Evolutionary conservation across 1,140 invertebrate species (phyloP), one percentile per base, ranked within the genome.

Genomic region (Papilio aristodemus): DNA sequence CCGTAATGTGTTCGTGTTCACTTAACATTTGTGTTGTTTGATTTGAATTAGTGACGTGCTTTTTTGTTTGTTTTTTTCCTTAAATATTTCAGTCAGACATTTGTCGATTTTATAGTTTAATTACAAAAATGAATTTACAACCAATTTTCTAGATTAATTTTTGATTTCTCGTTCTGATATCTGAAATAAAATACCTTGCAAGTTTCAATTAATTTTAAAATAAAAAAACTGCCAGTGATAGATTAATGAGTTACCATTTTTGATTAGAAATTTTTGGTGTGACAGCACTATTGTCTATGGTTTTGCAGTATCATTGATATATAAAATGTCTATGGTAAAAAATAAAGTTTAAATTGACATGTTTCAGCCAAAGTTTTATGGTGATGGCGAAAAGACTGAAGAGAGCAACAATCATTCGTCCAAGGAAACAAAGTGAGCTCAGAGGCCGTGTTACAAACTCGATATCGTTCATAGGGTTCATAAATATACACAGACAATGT

Each of bases 281-380:
- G n/a, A 43, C 14, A n/a, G n/a, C 13, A n/a, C 14, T 43, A 11
- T 41, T 7, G 7, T 6, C 46, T 32, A 32, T 32, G 2, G 27
- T 32, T 32, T 32, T 32, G 19, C 9, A 50, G 19, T 50, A 22
- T 50, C 9, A 25, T 11, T 11, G 8, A 10, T 10, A 13, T 0
- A 10, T 11, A 13, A 25, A 54, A 22, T 13, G 4, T 1, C 22
- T 22, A 9, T 5, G 7, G 27, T 32, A 2, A 11, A 1, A 36
- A 19, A 41, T 72, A 57, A 59, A 68, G 37, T 37, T 54, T 72
- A 63, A 32, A 43, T 67, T 63, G 70, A 46, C 64, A 36, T 64
- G 70, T 80, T 80, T 11, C 88, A 93, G 92, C 94, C 94, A 78
- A 94, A 93, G 84, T 95, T 95, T 84, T 95, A 95, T 79, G 92